Base-by-base conservation (phyloP, 2,888 invertebrate species). In the Leptinotarsa peninsularis region DNA sequence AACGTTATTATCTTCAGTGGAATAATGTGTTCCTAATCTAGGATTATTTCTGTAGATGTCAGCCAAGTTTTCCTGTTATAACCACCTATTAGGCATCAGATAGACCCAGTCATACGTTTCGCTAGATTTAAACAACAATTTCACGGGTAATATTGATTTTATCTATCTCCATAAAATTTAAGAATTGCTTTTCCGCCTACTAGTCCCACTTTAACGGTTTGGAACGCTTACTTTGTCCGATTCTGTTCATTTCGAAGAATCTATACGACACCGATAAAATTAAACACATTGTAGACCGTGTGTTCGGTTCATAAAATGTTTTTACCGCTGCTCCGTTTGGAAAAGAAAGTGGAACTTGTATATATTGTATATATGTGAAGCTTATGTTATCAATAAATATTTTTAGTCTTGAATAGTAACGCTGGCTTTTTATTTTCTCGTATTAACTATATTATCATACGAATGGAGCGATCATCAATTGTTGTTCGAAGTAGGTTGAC, bases 331-430 rank as follows among this genome's bases (percentile, higher is more conserved):
- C 21, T 18, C 21, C 43, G 17, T 27, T 66, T 33, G 70, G 18
- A 56, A 49, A 71, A 60, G 58, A 50, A 71, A 71, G 60, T 74
- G 74, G 63, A 63, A 71, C 74, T 58, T 74, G 74, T 71, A 67
- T 74, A 74, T 74, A 74, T 67, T 71, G 71, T 71, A 70, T 66
- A 74, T 71, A 66, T 71, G 68, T 74, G 74, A 71, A 71, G 74
- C 67, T 74, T 67, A 73, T 67, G 18, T 56, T 72, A 67, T 23
- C 33, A 67, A 49, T 73, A 73, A 67, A 67, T 73, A 73, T 72
- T 67, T 43, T 73, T 67, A 72, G 54, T 66, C 72, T n/a, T 56
- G 52, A 56, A 72, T 49, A 43, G n/a, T 43, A 63, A 2, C 13
- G 18, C 63, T n/a, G 10, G 14, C 2, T 21, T 13, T 63, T 63